Conservation (phyloP, 2,888 invertebrate species). For the Orchestes rusci region DNA sequence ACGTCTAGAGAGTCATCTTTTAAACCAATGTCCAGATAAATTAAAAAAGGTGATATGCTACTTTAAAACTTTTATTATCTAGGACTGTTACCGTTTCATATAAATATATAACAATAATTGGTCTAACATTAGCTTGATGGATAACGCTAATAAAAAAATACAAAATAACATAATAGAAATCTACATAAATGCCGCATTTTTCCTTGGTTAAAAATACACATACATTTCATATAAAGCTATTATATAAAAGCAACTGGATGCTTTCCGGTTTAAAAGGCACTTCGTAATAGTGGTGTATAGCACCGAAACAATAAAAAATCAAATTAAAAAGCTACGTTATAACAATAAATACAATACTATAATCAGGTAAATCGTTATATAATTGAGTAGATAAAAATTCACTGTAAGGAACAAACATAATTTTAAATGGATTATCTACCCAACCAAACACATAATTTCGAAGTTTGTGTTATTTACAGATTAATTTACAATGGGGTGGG, state of each 20-base stretch:
- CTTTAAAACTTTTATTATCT: slow-evolving; percentile 18
- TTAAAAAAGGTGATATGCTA: neutral
- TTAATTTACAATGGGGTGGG: slow-evolving; percentile 23
- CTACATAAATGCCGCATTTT: slow-evolving; percentile 33
- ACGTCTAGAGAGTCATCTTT: too few relatives aligned
- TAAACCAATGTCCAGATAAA: too few relatives aligned
- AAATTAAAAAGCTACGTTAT: slow-evolving; percentile 29
- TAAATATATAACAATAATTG: slow-evolving; percentile 36
- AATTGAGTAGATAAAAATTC: slow-evolving; percentile 23
- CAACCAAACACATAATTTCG: slow-evolving; percentile 10
- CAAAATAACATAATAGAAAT: slow-evolving; percentile 28
- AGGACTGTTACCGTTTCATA: slow-evolving; percentile 24
- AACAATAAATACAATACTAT: slow-evolving; percentile 36
- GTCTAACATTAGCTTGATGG: slow-evolving; percentile 33
- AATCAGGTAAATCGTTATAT: slow-evolving; percentile 31
- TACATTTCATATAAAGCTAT: slow-evolving; percentile 31
- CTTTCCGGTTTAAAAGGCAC: slow-evolving; percentile 27
- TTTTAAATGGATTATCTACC: slow-evolving; percentile 5
- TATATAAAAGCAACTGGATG: slow-evolving; percentile 31
- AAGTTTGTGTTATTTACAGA: slow-evolving; percentile 27
- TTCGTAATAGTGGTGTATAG: slow-evolving; percentile 21
- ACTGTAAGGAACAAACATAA: neutral
- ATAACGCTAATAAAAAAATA: slow-evolving; percentile 34
- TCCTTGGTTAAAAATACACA: slow-evolving; percentile 31
- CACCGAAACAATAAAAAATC: slow-evolving; percentile 25